Evolutionary conservation across 2,797 vertebrate species (phyloP).

Genomic region (Gastrophryne carolinensis): DNA sequence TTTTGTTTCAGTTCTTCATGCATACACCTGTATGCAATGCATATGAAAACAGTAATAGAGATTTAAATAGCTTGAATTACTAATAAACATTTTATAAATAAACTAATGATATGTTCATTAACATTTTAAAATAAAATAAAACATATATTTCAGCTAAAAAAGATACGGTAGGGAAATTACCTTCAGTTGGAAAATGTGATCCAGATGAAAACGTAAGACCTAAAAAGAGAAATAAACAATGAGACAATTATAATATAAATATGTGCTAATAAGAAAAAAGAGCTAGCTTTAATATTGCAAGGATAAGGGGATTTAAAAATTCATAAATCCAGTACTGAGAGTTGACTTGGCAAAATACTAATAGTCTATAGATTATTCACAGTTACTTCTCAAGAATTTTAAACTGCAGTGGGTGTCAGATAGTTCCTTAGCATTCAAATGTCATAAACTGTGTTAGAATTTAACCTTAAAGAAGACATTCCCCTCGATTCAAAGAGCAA

Average conservation of each 20-base stretch:
- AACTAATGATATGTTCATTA: too few relatives aligned
- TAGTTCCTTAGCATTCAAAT: slow-evolving; percentile 17
- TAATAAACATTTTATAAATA: not conserved
- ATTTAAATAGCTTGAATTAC: not conserved
- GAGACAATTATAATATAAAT: not conserved
- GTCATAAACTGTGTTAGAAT: not conserved
- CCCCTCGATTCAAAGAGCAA: too few relatives aligned
- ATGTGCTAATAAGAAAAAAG: slow-evolving; percentile 10
- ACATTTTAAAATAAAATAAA: not conserved
- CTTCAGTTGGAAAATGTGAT: slow-evolving; percentile 2
- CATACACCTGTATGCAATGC: too few relatives aligned
- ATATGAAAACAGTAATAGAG: not conserved
- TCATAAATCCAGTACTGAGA: slow-evolving; percentile 37
- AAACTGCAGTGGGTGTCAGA: slow-evolving; percentile 32
- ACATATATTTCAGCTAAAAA: not conserved
- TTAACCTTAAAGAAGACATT: not conserved
- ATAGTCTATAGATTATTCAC: slow-evolving; percentile 30
- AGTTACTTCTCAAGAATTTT: slow-evolving; percentile 41
- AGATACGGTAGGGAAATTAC: not conserved
- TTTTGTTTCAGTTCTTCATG: too few relatives aligned
- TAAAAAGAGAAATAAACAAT: not conserved
- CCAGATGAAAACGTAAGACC: not conserved
- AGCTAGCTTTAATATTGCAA: slow-evolving; percentile 28
- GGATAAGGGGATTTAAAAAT: slow-evolving; percentile 13
- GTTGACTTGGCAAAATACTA: slow-evolving; percentile 3